Evolutionary conservation across 2,797 vertebrate genomes (phyloP), one percentile per base, ranked within the genome.

Genomic region (Melanotaenia boesemani): DNA sequence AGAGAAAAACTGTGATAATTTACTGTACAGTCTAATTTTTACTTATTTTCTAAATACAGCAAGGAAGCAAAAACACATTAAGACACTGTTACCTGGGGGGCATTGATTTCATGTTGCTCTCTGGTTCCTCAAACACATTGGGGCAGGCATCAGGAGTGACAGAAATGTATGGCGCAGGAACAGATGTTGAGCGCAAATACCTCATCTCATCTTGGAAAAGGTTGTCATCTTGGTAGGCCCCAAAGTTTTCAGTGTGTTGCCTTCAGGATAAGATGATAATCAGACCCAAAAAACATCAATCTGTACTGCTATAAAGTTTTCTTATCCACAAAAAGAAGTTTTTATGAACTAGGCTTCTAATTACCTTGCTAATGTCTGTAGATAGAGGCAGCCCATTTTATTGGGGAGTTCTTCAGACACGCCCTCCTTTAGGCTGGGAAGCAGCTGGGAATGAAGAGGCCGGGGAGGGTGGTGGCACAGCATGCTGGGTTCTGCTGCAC

Each of bases 101-200:
- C 98, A 99, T 99, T 57, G 98, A 99, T 83, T 99, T 99, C 98
- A 99, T 98, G 92, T 99, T 99, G 90, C 95, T 98, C 82, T 98
- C 97, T 46, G 98, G 97, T 80, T 99, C 98, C 89, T 99, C 97
- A 85, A 99, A 99, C 67, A 99, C 98, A 84, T 98, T 99, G 62
- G 98, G 98, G 84, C 98, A 97, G 63, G 98, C 98, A 56, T 99
- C 98, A 16, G 98, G 98, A 59, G 98, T 99, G 80, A 99, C 98
- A 0, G 98, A 99, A 92, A 99, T 99, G 83, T 99, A 99, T 0
- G 98, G 98, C 0, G 98, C 98, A 60, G 98, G 98, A 54, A 99
- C 98, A 61, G 98, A 99, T 12, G 98, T 99, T 41, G 98, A 99
- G 56, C 98, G 97, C 62, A 99, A 91, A 76, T 99, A 99, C 76